Conservation (phyloP, 1,140 invertebrate species). For the Leptestheria dahalacensis region DNA sequence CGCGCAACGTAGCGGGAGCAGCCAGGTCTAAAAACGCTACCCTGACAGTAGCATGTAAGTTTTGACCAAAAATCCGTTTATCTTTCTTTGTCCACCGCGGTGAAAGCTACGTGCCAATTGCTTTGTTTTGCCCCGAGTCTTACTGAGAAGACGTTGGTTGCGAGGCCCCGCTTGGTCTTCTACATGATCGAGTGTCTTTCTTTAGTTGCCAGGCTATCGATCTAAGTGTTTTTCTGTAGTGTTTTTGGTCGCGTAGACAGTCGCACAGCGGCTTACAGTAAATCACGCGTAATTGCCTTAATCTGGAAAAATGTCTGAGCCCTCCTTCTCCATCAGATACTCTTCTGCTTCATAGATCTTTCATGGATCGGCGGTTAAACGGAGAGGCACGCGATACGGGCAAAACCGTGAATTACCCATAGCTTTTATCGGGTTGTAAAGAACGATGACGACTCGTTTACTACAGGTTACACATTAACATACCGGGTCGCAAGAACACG, state of each 20-base stretch:
- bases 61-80: not conserved
- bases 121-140: not conserved
- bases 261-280: not conserved
- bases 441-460: too few species aligned
- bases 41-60: conserved; percentile 81
- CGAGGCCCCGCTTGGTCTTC: too few species aligned
- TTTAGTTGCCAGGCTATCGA: too few species aligned
- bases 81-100: not conserved
- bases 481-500: too few species aligned
- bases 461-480: too few species aligned
- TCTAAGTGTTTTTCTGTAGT: not conserved
- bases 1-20: conserved; percentile 67
- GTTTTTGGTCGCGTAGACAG: not conserved
- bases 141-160: not conserved
- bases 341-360: not conserved
- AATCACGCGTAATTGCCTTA: not conserved
- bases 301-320: not conserved
- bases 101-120: not conserved
- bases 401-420: too few species aligned
- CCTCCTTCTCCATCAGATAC: not conserved
- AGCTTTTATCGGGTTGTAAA: too few species aligned
- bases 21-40: conserved; percentile 79
- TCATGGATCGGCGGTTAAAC: not conserved
- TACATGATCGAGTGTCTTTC: not conserved
- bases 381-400: too few species aligned